phyloP scores from a whole-genome alignment of 2,888 invertebrate species.

The Phanerotoma sp. region DNA sequence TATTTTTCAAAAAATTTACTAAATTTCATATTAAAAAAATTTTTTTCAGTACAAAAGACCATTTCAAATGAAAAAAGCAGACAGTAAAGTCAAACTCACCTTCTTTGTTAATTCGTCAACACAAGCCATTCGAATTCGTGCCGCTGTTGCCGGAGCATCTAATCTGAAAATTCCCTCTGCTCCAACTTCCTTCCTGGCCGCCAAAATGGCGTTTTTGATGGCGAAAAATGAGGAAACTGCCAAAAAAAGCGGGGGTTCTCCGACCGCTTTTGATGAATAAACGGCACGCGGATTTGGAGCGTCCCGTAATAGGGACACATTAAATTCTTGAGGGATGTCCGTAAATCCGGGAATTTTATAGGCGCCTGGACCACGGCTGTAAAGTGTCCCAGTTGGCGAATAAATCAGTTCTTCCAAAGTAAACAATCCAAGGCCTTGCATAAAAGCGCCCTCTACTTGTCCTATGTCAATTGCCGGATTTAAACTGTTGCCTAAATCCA shows the following conservation, averaged over 20 bases:
- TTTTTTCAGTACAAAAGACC: no score
- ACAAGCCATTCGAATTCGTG: slow-evolving; percentile 87
- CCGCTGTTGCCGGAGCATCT: slow-evolving; percentile 86
- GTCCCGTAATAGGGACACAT: slow-evolving; percentile 89
- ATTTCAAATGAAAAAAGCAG: neutral
- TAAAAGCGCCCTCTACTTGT: slow-evolving; percentile 93
- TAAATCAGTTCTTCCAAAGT: slow-evolving; percentile 88
- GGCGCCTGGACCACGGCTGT: slow-evolving; percentile 86
- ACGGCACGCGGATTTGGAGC: slow-evolving; percentile 88
- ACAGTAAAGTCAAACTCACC: slow-evolving; percentile 58
- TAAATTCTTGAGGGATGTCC: slow-evolving; percentile 89
- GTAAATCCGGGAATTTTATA: slow-evolving; percentile 94
- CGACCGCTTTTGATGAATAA: slow-evolving; percentile 96
- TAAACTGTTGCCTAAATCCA: slow-evolving; percentile 93
- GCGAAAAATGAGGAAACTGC: slow-evolving; percentile 89
- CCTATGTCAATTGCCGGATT: slow-evolving; percentile 98
- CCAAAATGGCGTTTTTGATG: slow-evolving; percentile 81
- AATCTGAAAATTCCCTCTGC: slow-evolving; percentile 64
- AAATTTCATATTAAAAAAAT: no score
- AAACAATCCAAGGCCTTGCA: slow-evolving; percentile 92
- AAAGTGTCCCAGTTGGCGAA: slow-evolving; percentile 78
- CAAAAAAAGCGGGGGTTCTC: slow-evolving; percentile 92
- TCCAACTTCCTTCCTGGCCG: slow-evolving; percentile 74
- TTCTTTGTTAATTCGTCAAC: slow-evolving; percentile 77
- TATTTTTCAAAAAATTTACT: no score